Evolutionary conservation across 2,113 vertebrate genomes (phyloP), one percentile per base, ranked within the genome.

Genomic region (Mugil cephalus): DNA sequence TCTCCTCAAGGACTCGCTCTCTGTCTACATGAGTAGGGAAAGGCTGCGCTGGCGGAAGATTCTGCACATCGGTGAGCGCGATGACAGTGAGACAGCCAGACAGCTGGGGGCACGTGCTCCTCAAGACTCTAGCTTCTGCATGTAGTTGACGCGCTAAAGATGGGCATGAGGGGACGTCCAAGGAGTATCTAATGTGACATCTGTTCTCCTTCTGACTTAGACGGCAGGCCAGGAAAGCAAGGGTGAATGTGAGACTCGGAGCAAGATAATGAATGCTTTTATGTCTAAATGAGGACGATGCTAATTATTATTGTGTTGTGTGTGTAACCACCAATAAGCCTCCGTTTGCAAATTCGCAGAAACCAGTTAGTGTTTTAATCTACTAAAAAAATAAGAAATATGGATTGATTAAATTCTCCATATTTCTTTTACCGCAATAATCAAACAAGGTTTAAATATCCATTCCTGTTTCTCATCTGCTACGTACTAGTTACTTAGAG

Each of bases 131-230:
- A 3, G 75, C 66, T 66, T 50, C 34, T 66, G 53, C 78, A 76
- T 78, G 81, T 79, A 87, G 84, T 82, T 92, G 86, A 91, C 76
- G 87, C 79, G 82, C 72, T 86, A 68, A 84, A 80, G 80, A 73
- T 48, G 45, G 36, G 46, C 59, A 54, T 51, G 18, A 78, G 43
- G 51, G 78, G 53, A 47, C 35, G 0, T 50, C 75, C 35, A 63
- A 80, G 68, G 48, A 63, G 18, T 69, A 40, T 42, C 35, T 42
- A 39, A 11, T 66, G 40, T 6, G n/a, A 62, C 62, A 47, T 68
- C 19, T 82, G 48, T 59, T 71, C n/a, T 46, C 17, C 9, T 15
- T 40, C 39, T 52, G 67, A 40, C 42, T 60, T 19, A 60, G 79
- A 51, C 24, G 67, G 35, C 59, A 69, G 4, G 15, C 10, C 46